Evolutionary conservation across 2,888 invertebrate genomes (phyloP).

Genomic region (Alentia gelatinosa): DNA sequence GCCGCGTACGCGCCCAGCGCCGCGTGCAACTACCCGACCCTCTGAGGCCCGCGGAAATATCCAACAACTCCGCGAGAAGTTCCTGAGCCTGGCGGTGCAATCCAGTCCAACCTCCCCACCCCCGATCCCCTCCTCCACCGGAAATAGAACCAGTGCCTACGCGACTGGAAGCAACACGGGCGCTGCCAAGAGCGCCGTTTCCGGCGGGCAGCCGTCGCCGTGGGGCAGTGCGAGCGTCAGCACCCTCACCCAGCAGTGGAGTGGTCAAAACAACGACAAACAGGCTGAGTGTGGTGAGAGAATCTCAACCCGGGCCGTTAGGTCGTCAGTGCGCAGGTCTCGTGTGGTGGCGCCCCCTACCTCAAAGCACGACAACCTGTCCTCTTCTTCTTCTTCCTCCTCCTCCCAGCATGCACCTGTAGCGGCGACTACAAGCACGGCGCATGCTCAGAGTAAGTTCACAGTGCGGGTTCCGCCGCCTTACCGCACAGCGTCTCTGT

Average conservation of each 20-base stretch:
- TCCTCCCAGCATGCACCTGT: constrained; percentile 33
- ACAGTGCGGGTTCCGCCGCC: neutral
- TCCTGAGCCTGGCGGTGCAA: neutral
- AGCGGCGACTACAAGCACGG: neutral
- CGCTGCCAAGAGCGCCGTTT: neutral
- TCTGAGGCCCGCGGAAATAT: neutral
- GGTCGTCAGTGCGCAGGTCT: neutral
- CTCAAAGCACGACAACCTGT: neutral
- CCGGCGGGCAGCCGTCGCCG: neutral
- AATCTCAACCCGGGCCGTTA: neutral
- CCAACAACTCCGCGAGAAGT: constrained; percentile 7
- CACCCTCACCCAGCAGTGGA: constrained; percentile 27
- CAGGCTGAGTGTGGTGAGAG: neutral
- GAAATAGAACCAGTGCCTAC: too few species aligned
- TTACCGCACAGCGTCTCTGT: neutral
- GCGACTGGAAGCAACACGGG: neutral
- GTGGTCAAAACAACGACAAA: neutral
- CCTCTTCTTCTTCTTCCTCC: neutral
- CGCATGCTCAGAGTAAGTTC: neutral
- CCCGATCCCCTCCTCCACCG: neutral
- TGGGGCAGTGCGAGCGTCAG: neutral
- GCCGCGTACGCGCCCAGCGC: neutral
- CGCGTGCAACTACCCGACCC: neutral
- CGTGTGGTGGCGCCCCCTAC: neutral
- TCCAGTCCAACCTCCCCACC: neutral